Evolutionary conservation across 2,888 invertebrate species (phyloP).

Genomic region (Meloe dianella): DNA sequence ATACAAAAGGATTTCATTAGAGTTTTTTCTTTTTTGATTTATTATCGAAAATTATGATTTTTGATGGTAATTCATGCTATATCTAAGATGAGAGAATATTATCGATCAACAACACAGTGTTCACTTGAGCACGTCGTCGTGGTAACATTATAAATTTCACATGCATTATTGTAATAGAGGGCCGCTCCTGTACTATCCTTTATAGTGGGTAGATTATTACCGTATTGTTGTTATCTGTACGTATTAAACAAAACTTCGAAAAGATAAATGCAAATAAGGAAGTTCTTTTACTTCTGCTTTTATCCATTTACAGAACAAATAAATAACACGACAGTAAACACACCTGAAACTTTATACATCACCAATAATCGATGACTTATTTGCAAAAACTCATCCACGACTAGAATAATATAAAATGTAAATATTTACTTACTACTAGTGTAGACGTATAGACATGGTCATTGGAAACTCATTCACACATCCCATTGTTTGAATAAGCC

Average conservation of each 20-base stretch:
- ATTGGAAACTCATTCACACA: conserved; percentile 1
- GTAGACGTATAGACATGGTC: background rate
- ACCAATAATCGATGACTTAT: background rate
- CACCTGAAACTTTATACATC: conserved; percentile 1
- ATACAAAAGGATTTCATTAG: background rate
- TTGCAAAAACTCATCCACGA: background rate
- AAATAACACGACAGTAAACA: background rate
- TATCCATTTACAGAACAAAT: background rate
- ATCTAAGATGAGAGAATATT: background rate
- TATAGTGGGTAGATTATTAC: background rate
- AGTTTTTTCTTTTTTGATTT: background rate
- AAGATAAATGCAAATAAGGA: conserved; percentile 3
- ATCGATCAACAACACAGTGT: background rate
- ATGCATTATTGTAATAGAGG: background rate
- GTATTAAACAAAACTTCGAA: background rate
- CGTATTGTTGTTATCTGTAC: background rate
- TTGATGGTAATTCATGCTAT: background rate
- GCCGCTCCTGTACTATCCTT: conserved; percentile 2
- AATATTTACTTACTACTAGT: background rate
- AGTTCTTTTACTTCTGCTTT: background rate
- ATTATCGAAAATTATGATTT: background rate
- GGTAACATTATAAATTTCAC: background rate
- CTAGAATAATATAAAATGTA: background rate
- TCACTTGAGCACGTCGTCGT: background rate
- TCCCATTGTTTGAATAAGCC: background rate